A percentile compares a stretch with the other conserved stretches of the same genome.
Evolutionary conservation across 2,797 vertebrate genomes (phyloP).

Genomic region (Margarornis squamiger): DNA sequence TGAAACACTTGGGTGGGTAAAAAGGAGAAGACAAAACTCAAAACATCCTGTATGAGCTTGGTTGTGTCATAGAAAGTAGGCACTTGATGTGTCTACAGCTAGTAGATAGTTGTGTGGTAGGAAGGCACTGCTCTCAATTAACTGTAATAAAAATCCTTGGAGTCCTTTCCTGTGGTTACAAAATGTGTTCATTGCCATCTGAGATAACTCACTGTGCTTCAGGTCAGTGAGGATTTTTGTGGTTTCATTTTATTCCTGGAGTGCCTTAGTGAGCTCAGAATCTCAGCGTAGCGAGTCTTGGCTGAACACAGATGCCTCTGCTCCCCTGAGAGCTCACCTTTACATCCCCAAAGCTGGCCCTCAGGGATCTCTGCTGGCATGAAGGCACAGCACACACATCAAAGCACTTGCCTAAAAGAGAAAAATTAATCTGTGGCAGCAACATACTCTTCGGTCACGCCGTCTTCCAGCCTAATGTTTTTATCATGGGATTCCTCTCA

Average conservation of each 20-base stretch:
- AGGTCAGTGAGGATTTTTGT: not conserved
- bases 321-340: not conserved
- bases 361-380: not conserved
- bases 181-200: not conserved
- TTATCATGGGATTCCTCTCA: not conserved
- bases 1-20: not conserved
- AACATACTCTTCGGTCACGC: not conserved
- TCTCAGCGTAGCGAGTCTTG: not conserved
- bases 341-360: rapidly evolving
- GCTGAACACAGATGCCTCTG: not conserved
- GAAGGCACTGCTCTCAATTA: not conserved
- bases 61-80: not conserved
- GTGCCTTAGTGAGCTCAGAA: not conserved
- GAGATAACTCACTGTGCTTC: not conserved
- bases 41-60: not conserved
- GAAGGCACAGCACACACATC: not conserved
- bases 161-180: not conserved
- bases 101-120: not conserved
- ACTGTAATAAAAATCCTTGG: not conserved
- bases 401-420: not conserved
- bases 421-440: not conserved
- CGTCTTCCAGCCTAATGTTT: not conserved
- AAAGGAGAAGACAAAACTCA: not conserved
- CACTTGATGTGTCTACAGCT: not conserved
- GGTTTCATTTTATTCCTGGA: not conserved